Percentiles rank a stretch among this genome's conserved stretches.
Evolutionary conservation across 2,797 vertebrate genomes (phyloP).

Genomic region (Loris lydekkerianus): DNA sequence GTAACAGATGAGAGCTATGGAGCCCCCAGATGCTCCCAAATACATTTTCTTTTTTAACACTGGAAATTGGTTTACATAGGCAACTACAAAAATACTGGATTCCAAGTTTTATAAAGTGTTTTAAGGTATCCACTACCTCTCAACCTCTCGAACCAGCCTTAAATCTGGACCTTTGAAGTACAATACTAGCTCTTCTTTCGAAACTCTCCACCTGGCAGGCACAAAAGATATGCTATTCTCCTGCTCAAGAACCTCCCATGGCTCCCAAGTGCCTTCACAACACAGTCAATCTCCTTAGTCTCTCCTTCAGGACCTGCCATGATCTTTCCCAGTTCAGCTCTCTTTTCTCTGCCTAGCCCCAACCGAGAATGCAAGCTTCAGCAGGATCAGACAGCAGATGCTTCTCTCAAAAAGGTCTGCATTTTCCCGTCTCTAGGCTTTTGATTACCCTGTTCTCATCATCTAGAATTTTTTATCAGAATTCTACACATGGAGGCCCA

Average conservation of each 20-base stretch:
- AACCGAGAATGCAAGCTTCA: not conserved
- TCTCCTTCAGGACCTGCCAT: not conserved
- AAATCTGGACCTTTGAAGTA: not conserved
- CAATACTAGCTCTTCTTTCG: not conserved
- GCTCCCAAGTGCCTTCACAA: not conserved
- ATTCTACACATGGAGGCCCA: not conserved
- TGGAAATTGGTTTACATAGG: not conserved
- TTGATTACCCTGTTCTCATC: not conserved
- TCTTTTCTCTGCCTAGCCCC: not conserved
- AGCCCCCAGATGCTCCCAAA: too few relatives aligned
- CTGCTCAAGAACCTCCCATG: not conserved
- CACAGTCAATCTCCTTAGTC: not conserved
- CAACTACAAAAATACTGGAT: not conserved
- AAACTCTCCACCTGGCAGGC: not conserved
- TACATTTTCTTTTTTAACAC: not conserved
- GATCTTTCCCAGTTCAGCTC: not conserved
- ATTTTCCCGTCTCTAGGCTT: not conserved
- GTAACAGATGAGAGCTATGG: accelerated
- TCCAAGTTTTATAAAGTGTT: not conserved
- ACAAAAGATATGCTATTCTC: not conserved
- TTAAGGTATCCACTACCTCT: not conserved
- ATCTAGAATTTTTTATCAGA: not conserved
- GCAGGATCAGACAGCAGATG: not conserved
- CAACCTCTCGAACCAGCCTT: not conserved
- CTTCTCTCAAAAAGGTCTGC: not conserved